Conservation (phyloP, 2,888 invertebrate species). For the Belgica antarctica region DNA sequence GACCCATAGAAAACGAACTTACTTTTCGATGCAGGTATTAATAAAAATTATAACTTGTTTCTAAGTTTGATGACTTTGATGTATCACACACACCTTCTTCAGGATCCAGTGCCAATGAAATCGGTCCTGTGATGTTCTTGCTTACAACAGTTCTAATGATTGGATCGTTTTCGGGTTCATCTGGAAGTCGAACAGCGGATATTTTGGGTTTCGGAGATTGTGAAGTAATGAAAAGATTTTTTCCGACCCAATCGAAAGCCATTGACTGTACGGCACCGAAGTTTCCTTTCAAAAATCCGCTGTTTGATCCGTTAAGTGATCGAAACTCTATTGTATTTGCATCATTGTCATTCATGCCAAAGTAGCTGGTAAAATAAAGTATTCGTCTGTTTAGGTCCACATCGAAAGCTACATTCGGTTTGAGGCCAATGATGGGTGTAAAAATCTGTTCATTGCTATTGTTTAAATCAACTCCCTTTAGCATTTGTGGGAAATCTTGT, state of each 20-base stretch:
- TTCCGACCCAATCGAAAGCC: constrained; percentile 80
- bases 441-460: constrained; percentile 59
- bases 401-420: constrained; percentile 67
- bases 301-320: constrained; percentile 61
- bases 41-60: too few relatives aligned
- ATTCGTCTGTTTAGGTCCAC: constrained; percentile 62
- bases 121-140: constrained; percentile 16
- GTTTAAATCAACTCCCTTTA: constrained; percentile 62
- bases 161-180: constrained; percentile 46
- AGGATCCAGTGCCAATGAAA: constrained; percentile 26
- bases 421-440: constrained; percentile 67
- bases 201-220: constrained; percentile 15
- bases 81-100: constrained; percentile 28
- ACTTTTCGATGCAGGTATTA: too few relatives aligned
- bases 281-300: constrained; percentile 61
- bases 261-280: constrained; percentile 65
- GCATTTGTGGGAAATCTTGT: constrained; percentile 62
- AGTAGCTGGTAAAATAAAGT: constrained; percentile 63
- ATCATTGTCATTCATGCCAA: constrained; percentile 41
- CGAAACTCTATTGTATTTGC: constrained; percentile 66
- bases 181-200: constrained; percentile 44
- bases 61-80: too few relatives aligned
- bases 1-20: too few relatives aligned
- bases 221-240: constrained; percentile 68
- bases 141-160: constrained; percentile 26